Conservation (phyloP, 2,797 vertebrate genomes). For the Pempheris klunzingeri region DNA sequence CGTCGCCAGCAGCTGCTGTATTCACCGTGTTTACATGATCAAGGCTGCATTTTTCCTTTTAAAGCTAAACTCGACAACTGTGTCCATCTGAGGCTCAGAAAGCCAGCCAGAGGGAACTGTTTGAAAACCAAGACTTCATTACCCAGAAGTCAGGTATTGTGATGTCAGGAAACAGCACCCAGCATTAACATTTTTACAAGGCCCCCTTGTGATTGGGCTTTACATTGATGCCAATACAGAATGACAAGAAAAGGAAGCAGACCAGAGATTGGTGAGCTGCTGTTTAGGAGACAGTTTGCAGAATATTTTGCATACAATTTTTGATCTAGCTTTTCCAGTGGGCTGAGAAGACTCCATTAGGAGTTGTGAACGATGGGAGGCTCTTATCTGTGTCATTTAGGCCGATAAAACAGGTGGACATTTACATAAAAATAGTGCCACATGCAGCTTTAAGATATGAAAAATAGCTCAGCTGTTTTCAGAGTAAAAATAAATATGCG, state of each 20-base stretch:
- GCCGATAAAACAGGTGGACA: slow-evolving; percentile 44
- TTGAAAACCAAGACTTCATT: slow-evolving; percentile 51
- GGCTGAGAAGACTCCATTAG: slow-evolving; percentile 26
- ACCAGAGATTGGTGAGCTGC: slow-evolving; percentile 46
- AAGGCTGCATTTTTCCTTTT: slow-evolving; percentile 28
- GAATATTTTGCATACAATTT: slow-evolving; percentile 39
- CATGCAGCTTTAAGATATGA: slow-evolving; percentile 52
- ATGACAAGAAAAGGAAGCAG: slow-evolving; percentile 17
- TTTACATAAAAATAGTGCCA: slow-evolving; percentile 57
- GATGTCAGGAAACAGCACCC: slow-evolving; percentile 42
- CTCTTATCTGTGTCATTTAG: slow-evolving; percentile 40
- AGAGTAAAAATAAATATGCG: slow-evolving; percentile 45
- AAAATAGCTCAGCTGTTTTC: slow-evolving; percentile 54
- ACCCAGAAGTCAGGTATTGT: slow-evolving; percentile 43
- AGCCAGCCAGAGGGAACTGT: slow-evolving; percentile 15
- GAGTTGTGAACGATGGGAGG: slow-evolving; percentile 13
- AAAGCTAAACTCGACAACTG: slow-evolving; percentile 25
- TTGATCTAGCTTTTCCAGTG: slow-evolving; percentile 17
- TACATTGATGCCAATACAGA: slow-evolving; percentile 27
- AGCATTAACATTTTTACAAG: slow-evolving; percentile 17
- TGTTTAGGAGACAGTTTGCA: slow-evolving; percentile 32
- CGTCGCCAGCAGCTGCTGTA: slow-evolving; percentile 17
- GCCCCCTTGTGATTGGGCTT: slow-evolving; percentile 28
- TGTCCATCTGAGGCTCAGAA: slow-evolving; percentile 18
- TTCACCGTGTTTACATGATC: slow-evolving; percentile 26